Conservation (phyloP, 2,113 vertebrate genomes). For the Nansenia antarctica region DNA sequence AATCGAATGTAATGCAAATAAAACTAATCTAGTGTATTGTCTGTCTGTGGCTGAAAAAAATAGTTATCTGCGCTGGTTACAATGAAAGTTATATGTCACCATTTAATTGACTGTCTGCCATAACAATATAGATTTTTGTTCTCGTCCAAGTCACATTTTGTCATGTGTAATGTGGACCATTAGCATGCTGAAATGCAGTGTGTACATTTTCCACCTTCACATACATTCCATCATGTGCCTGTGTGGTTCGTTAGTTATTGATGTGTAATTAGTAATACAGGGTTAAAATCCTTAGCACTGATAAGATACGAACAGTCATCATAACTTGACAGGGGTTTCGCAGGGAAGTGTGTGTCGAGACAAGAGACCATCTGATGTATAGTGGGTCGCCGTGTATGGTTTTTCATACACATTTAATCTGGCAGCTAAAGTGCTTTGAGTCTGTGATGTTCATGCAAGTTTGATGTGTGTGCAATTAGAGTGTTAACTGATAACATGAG, state of each 20-base stretch:
- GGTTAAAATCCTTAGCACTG: conserved; percentile 21
- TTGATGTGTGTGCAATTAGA: conserved; percentile 23
- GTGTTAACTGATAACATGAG: background rate
- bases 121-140: conserved; percentile 14
- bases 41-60: conserved; percentile 2
- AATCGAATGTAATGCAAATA: conserved; percentile 50
- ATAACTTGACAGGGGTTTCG: conserved; percentile 19
- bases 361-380: conserved; percentile 28
- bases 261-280: conserved; percentile 37
- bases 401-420: conserved; percentile 34
- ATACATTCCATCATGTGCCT: background rate
- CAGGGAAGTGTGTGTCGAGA: conserved; percentile 19
- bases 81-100: conserved; percentile 26
- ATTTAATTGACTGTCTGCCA: conserved; percentile 48
- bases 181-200: conserved; percentile 23
- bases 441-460: background rate
- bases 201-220: background rate
- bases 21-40: conserved; percentile 30
- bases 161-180: conserved; percentile 19
- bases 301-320: conserved; percentile 28
- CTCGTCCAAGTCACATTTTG: conserved; percentile 12
- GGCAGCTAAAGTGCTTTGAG: conserved; percentile 4
- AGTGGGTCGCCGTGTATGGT: background rate
- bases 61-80: conserved; percentile 22
- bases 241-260: background rate